Evolutionary conservation across 2,797 vertebrate genomes (phyloP).

Genomic region (Girardinus metallicus): DNA sequence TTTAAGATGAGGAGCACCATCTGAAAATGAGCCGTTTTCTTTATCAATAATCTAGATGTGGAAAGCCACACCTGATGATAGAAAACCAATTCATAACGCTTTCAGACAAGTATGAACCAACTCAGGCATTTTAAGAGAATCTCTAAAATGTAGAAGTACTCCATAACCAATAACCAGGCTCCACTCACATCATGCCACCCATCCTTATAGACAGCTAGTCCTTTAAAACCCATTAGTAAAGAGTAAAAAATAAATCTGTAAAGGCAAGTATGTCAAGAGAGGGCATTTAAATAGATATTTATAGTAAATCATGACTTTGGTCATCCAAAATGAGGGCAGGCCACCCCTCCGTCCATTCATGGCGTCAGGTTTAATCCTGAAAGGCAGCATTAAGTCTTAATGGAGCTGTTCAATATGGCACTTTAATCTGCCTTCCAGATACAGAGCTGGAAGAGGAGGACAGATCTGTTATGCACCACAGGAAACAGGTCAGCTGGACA

Average conservation of each 20-base stretch:
- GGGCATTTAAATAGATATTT: constrained; percentile 3
- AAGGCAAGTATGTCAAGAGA: background rate
- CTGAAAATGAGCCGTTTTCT: background rate
- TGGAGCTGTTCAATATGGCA: constrained; percentile 43
- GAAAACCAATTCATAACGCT: background rate
- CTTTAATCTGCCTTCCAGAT: constrained; percentile 34
- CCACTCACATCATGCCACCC: background rate
- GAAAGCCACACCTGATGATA: background rate
- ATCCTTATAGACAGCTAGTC: background rate
- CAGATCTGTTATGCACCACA: constrained; percentile 36
- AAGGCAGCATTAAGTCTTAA: constrained; percentile 54
- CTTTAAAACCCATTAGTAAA: background rate
- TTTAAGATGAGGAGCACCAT: background rate
- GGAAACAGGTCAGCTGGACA: constrained; percentile 53
- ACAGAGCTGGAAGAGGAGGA: background rate
- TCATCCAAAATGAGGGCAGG: constrained; percentile 1
- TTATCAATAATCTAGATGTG: background rate
- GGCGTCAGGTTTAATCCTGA: constrained; percentile 41
- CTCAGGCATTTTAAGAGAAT: background rate
- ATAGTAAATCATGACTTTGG: constrained; percentile 11
- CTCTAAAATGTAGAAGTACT: background rate
- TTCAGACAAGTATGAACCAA: background rate
- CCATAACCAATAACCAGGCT: background rate
- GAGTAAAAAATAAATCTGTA: background rate
- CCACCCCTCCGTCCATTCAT: constrained; percentile 13